phyloP scores from a whole-genome alignment of 2,113 vertebrate species.

The Nipponia nippon region DNA sequence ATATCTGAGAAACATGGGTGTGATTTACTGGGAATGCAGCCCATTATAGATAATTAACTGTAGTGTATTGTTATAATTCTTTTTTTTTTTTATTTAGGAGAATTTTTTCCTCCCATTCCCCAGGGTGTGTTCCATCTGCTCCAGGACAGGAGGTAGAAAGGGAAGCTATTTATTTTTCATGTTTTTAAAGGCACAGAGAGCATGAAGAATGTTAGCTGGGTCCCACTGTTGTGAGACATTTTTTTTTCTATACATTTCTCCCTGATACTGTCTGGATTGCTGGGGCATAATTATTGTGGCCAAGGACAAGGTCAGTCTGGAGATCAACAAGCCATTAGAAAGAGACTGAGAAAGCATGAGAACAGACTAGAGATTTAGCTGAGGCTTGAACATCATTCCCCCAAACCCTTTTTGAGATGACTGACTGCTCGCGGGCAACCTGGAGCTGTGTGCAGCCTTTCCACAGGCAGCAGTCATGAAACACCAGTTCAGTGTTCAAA shows the following conservation, averaged over 20 bases:
- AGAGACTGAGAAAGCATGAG: not conserved
- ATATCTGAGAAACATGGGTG: not conserved
- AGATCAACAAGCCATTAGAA: not conserved
- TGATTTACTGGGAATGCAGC: not conserved
- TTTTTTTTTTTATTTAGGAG: not conserved
- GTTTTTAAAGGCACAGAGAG: slow-evolving; percentile 5
- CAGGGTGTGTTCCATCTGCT: not conserved
- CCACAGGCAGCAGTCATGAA: not conserved
- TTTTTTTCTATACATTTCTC: not conserved
- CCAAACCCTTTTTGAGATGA: not conserved
- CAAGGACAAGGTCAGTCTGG: not conserved
- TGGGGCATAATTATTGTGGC: not conserved
- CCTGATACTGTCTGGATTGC: not conserved
- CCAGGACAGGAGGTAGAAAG: not conserved
- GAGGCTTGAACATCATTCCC: not conserved
- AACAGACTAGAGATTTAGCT: not conserved
- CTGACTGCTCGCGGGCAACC: rapidly evolving
- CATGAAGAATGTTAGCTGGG: not conserved
- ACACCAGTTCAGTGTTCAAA: not conserved
- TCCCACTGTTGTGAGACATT: not conserved
- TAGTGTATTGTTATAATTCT: not conserved
- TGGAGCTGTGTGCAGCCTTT: not conserved
- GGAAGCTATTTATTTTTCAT: slow-evolving; percentile 4
- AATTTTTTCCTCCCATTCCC: not conserved
- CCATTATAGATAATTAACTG: not conserved